Base-by-base conservation (phyloP, 2,888 invertebrate genomes). In the Ariolimax columbianus region DNA sequence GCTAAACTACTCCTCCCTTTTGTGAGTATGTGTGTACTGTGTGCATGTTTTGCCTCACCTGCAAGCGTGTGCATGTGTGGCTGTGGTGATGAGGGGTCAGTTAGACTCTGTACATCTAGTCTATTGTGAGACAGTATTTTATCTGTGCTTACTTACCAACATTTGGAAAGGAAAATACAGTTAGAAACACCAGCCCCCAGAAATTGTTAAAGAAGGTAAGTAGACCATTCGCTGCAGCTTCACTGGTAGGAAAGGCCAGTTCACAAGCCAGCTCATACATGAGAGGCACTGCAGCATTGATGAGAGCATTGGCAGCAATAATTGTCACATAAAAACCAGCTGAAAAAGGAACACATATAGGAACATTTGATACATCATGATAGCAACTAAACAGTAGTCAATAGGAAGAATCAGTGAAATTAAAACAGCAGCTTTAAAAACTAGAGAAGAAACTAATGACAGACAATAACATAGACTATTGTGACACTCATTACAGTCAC, bases 191-290 rank as follows among this genome's bases (percentile, higher is more conserved):
- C 14, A 91, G 87, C 11, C 91, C 91, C 33, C 88, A 86, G 0
- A 91, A 6, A 83, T 91, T 92, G 84, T 91, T 91, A 17, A 89
- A 43, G 47, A 90, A 80, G 11, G 92, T 92, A 38, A 92, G 83
- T n/a, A 92, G 80, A 23, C 91, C 92, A 26, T 90, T 91, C 0
- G 92, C 90, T 17, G 92, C 89, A 14, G 91, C 91, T 82, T 92
- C 92, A 11, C 90, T 90, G 14, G 91, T 89, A 9, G 92, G 92
- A 72, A 91, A 92, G 11, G 90, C 89, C 17, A 89, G 86, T 82
- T 92, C 92, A 87, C 91, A 91, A 0, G 89, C 88, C 77, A 92
- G 86, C 88, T 92, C 92, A 81, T 89, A 91, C 83, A 91, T 88
- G 55, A 92, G 83, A 4, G 92, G 92, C 2, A 90, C 87, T 0